These are phyloP conservation scores for Melanargia galathea DNA, from an alignment of 2,888 invertebrate genomes.

Conservation along the genomic window DNA sequence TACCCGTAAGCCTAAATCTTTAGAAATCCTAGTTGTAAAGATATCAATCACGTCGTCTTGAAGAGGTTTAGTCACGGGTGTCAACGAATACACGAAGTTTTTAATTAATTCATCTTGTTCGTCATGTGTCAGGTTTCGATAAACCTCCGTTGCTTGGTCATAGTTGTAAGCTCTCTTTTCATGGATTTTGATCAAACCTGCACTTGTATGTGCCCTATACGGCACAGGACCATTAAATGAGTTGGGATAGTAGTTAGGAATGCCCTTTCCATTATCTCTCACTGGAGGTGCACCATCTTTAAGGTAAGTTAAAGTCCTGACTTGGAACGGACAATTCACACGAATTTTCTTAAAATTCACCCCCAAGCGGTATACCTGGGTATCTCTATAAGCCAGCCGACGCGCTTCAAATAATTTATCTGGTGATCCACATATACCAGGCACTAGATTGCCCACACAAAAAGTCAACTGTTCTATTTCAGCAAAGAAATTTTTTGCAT, in stretches of 20 bases:
- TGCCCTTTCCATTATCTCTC: slow-evolving; percentile 89
- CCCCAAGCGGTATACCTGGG: slow-evolving; percentile 91
- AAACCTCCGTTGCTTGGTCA: not conserved
- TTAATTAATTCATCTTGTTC: not conserved
- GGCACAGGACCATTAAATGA: slow-evolving; percentile 91
- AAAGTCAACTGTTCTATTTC: slow-evolving; percentile 96
- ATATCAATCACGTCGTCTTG: not conserved
- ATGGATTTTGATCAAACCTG: not conserved
- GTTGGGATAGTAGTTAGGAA: too few species aligned
- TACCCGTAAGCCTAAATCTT: not conserved
- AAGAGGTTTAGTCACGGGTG: not conserved
- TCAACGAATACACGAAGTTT: not conserved
- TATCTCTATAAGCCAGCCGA: slow-evolving; percentile 92
- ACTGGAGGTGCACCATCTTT: slow-evolving; percentile 91
- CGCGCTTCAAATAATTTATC: slow-evolving; percentile 94
- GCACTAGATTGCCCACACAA: slow-evolving; percentile 92
- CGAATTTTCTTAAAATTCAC: slow-evolving; percentile 94
- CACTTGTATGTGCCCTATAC: slow-evolving; percentile 57
- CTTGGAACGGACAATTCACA: slow-evolving; percentile 94
- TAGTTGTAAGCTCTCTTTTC: not conserved
- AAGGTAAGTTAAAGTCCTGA: slow-evolving; percentile 86
- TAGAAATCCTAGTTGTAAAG: not conserved
- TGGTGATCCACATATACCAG: slow-evolving; percentile 94
- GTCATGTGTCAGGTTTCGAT: not conserved
- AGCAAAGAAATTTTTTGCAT: slow-evolving; percentile 93